phyloP scores from a whole-genome alignment of 2,888 invertebrate genomes.

The Apamea monoglypha region DNA sequence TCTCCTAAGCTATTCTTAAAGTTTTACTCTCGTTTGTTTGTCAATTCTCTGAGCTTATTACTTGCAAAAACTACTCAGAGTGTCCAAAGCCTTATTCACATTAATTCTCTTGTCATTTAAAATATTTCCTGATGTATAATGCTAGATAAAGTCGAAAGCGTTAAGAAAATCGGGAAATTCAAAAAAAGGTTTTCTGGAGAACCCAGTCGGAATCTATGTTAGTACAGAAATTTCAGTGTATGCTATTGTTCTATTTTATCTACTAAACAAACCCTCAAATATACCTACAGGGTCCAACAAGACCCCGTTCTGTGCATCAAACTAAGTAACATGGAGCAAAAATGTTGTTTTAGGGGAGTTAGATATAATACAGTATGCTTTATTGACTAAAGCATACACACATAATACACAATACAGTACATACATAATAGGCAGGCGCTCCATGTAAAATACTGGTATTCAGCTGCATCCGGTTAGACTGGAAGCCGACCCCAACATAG shows the following conservation, averaged over 20 bases:
- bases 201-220: not conserved
- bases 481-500: too few relatives aligned
- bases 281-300: not conserved
- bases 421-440: too few relatives aligned
- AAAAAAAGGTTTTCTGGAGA: not conserved
- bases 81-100: not conserved
- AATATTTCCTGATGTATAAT: not conserved
- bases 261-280: not conserved
- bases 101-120: not conserved
- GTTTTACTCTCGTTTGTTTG: not conserved
- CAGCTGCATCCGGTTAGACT: too few relatives aligned
- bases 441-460: too few relatives aligned
- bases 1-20: not conserved
- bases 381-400: too few relatives aligned
- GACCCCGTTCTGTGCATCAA: too few relatives aligned
- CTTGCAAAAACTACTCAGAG: not conserved
- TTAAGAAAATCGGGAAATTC: not conserved
- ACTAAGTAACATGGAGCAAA: not conserved
- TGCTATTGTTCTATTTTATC: not conserved
- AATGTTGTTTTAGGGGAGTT: not conserved
- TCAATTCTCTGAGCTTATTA: not conserved
- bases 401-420: too few relatives aligned
- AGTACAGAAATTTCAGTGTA: not conserved
- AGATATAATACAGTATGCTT: too few relatives aligned
- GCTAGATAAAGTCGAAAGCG: constrained; percentile 6